Evolutionary conservation across 2,113 vertebrate genomes (phyloP).

Genomic region (Varanus salvator): DNA sequence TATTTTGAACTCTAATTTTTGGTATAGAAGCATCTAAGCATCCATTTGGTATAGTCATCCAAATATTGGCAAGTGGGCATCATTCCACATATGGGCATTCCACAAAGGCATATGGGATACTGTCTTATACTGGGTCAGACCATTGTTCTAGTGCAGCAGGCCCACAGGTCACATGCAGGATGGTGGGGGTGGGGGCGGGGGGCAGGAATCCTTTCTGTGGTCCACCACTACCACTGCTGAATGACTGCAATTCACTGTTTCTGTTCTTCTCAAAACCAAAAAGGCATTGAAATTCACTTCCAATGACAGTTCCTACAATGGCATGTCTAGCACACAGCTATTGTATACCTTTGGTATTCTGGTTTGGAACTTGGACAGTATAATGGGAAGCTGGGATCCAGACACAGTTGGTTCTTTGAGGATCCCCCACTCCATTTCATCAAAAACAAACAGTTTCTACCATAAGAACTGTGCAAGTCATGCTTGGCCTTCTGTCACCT

Average conservation of each 20-base stretch:
- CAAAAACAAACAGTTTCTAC: not conserved
- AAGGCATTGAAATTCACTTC: not conserved
- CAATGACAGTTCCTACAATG: not conserved
- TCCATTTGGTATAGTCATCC: not conserved
- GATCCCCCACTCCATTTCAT: too few species aligned
- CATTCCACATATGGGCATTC: not conserved
- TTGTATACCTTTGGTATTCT: not conserved
- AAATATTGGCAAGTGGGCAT: not conserved
- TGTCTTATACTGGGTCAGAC: too few species aligned
- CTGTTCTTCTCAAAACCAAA: too few species aligned
- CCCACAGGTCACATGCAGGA: too few species aligned
- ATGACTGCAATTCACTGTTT: too few species aligned
- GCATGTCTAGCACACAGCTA: not conserved
- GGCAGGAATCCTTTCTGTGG: too few species aligned
- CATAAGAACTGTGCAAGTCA: not conserved
- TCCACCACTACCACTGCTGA: too few species aligned
- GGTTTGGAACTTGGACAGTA: not conserved
- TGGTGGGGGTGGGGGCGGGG: too few species aligned
- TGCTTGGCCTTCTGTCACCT: not conserved
- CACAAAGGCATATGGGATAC: too few species aligned
- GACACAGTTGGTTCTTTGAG: not conserved
- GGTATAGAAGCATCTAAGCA: not conserved
- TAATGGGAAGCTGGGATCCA: not conserved
- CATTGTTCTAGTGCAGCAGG: too few species aligned
- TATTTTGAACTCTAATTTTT: not conserved